Evolutionary conservation across 2,113 vertebrate species (phyloP).

Genomic region (Ancistrus triradiatus): DNA sequence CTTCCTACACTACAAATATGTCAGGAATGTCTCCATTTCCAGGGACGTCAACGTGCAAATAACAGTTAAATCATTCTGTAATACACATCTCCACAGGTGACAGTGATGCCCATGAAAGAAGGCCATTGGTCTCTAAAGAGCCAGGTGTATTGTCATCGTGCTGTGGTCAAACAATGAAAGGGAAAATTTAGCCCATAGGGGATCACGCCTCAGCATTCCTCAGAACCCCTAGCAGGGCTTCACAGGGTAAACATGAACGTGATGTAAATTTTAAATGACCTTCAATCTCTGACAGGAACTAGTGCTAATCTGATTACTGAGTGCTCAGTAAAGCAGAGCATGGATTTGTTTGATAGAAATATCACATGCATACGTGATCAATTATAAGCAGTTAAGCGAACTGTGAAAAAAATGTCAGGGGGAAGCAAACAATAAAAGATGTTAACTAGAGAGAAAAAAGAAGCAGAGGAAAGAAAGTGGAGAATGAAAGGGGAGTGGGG

Average conservation of each 20-base stretch:
- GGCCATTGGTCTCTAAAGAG: constrained; percentile 1
- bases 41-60: neutral
- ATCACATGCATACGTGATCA: neutral
- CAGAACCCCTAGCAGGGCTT: constrained; percentile 13
- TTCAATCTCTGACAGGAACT: neutral
- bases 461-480: constrained; percentile 29
- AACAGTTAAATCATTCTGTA: neutral
- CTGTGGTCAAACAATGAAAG: neutral
- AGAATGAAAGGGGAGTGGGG: constrained; percentile 24
- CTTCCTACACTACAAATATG: neutral
- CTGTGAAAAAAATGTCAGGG: neutral
- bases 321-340: neutral
- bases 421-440: no score
- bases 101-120: neutral
- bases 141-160: neutral
- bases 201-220: constrained; percentile 46
- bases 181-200: neutral
- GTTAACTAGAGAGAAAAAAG: no score
- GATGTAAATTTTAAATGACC: constrained; percentile 28
- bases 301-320: neutral
- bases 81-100: neutral
- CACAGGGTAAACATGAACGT: constrained; percentile 27
- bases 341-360: neutral
- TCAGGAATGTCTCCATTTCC: neutral
- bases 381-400: neutral